Percentiles rank a stretch among this genome's conserved stretches.
Evolutionary conservation across 2,888 invertebrate species (phyloP).

Genomic region (Sipha maydis): DNA sequence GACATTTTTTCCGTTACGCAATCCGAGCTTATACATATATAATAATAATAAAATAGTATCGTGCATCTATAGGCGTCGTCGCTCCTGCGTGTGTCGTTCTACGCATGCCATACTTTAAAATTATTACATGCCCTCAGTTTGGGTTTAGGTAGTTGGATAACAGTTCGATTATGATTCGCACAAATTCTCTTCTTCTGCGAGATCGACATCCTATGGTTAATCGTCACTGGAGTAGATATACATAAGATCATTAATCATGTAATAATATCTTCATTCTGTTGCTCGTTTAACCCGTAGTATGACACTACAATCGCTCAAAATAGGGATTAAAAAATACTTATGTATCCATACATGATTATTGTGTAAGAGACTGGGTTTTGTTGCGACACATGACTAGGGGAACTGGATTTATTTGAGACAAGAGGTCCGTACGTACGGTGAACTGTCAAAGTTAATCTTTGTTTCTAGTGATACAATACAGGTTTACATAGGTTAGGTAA

Average conservation of each 20-base stretch:
- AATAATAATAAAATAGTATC: background rate
- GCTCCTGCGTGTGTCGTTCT: background rate
- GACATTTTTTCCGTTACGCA: conserved; percentile 23
- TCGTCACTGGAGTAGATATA: background rate
- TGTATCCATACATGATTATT: background rate
- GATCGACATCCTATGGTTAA: conserved; percentile 13
- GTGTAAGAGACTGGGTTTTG: background rate
- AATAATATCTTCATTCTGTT: conserved; percentile 22
- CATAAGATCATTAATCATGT: conserved; percentile 39
- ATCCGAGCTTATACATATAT: background rate
- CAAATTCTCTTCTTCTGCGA: background rate
- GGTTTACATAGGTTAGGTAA: background rate
- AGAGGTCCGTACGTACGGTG: background rate
- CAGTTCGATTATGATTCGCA: background rate
- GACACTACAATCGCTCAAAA: conserved; percentile 39
- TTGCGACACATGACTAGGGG: background rate
- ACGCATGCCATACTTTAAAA: background rate
- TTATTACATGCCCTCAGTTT: background rate
- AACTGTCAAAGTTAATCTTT: conserved; percentile 4
- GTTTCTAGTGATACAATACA: background rate
- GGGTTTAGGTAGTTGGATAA: conserved; percentile 24
- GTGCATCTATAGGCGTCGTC: background rate
- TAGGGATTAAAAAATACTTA: conserved; percentile 41
- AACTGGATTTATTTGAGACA: conserved; percentile 35
- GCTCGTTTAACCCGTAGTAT: background rate